Evolutionary conservation across 2,113 vertebrate genomes (phyloP), one percentile per base, ranked within the genome.

Genomic region (Cochlearius cochlearius): DNA sequence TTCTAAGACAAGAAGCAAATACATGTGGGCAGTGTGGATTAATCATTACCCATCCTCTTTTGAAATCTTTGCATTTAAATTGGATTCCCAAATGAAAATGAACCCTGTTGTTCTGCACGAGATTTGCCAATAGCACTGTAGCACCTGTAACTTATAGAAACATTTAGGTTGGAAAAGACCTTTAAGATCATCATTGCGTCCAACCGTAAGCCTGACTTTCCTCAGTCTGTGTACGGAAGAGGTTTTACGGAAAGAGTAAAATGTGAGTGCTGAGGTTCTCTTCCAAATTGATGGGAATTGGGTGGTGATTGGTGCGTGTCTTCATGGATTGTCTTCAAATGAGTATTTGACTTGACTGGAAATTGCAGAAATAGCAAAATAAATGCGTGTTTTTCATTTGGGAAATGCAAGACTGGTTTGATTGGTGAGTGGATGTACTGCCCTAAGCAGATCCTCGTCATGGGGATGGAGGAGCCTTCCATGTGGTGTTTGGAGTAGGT

Each of bases 361-460:
- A 82, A 25, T 41, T 26, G 38, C 41, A 62, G 56, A 90, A 91
- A 38, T 45, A 68, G 55, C 30, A 71, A 55, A 79, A 55, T 15
- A 26, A 39, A 27, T 4, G 41, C 3, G 14, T 22, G 15, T 1
- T 0, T 3, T 12, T 26, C 6, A 5, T 26, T 15, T 41, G 12
- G 36, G 55, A 87, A 34, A 15, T 38, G 25, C 7, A 8, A 41
- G 49, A 6, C 18, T 2, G 2, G 12, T 20, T n/a, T 55, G 38
- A 39, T 25, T 41, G 62, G 13, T 4, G 2, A 25, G 55, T 41
- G 45, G 29, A 11, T 45, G 19, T 47, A 11, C 10, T 77, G 47
- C 84, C 32, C 50, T 59, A 29, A 73, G n/a, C 30, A 58, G 45
- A 10, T 36, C 15, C 19, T 39, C 75, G 41, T 58, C 2, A 0